Conservation (phyloP, 35 echinoderm and acorn worm genomes). For the Apostichopus japonicus region DNA sequence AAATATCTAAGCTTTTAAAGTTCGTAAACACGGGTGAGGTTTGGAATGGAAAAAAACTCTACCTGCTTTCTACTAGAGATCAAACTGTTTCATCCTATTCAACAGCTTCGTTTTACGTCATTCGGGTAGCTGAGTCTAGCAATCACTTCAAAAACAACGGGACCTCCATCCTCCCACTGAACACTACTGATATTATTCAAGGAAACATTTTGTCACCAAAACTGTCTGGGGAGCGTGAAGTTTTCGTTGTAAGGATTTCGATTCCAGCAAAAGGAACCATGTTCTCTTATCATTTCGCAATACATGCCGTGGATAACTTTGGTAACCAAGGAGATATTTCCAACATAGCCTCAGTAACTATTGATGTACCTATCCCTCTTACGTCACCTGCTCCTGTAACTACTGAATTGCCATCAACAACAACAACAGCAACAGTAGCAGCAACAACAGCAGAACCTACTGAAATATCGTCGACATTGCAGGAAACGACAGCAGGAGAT, state of each 20-base stretch:
- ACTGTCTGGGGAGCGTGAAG: background rate
- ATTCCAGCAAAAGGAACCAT: background rate
- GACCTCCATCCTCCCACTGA: background rate
- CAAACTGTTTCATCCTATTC: background rate
- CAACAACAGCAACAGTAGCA: background rate
- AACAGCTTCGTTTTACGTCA: slow-evolving; percentile 19
- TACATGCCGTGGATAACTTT: background rate
- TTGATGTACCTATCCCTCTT: background rate
- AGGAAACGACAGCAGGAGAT: background rate
- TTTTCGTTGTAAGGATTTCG: background rate
- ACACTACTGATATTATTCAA: background rate
- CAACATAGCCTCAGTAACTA: background rate
- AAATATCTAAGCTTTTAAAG: too few species aligned
- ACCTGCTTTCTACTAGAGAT: too few species aligned
- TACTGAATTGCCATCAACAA: background rate
- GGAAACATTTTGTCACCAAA: background rate
- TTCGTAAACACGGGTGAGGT: too few species aligned
- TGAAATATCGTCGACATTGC: background rate
- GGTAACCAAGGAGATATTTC: background rate
- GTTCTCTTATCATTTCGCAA: background rate
- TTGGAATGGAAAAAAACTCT: too few species aligned
- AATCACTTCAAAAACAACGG: background rate
- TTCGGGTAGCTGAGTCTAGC: background rate
- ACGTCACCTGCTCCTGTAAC: background rate
- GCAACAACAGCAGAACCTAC: background rate